These are phyloP conservation scores for Amniataba percoides DNA, from an alignment of 2,797 vertebrate genomes.

Conservation along the genomic window DNA sequence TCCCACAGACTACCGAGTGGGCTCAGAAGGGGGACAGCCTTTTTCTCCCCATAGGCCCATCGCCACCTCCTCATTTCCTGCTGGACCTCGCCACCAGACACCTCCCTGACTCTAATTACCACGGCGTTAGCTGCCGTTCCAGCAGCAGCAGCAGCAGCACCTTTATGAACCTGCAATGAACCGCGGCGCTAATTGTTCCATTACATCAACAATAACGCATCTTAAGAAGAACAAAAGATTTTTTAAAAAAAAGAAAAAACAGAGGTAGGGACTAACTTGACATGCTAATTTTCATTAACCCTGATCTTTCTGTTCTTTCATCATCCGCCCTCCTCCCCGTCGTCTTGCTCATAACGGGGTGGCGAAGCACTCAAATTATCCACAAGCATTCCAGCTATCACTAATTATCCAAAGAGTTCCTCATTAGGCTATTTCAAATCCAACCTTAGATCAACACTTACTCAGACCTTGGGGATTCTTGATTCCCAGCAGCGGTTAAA, in stretches of 20 bases:
- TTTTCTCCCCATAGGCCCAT: conserved; percentile 89
- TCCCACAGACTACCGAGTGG: conserved; percentile 86
- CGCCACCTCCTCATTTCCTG: conserved; percentile 91
- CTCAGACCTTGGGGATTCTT: conserved; percentile 87
- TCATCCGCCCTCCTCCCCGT: conserved; percentile 74
- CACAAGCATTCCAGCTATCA: conserved; percentile 85
- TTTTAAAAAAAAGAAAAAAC: conserved; percentile 71
- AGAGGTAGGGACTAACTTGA: conserved; percentile 83
- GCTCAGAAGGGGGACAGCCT: conserved; percentile 83
- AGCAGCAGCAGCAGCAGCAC: conserved; percentile 35
- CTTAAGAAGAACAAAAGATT: conserved; percentile 82
- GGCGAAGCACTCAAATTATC: conserved; percentile 87
- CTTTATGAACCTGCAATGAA: conserved; percentile 79
- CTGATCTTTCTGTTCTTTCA: conserved; percentile 83
- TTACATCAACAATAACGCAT: conserved; percentile 88
- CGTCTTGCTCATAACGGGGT: conserved; percentile 74
- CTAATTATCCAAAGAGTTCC: conserved; percentile 88
- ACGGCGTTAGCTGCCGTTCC: conserved; percentile 60
- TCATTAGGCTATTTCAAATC: conserved; percentile 90
- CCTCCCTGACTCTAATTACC: conserved; percentile 93
- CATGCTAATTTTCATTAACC: conserved; percentile 88
- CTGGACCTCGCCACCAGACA: conserved; percentile 92
- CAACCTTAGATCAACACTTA: conserved; percentile 88
- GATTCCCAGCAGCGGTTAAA: conserved; percentile 88
- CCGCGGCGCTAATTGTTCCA: conserved; percentile 88